These are phyloP conservation scores for Aspidiotus rigidus DNA, from an alignment of 2,888 invertebrate species.

Conservation along the genomic window DNA sequence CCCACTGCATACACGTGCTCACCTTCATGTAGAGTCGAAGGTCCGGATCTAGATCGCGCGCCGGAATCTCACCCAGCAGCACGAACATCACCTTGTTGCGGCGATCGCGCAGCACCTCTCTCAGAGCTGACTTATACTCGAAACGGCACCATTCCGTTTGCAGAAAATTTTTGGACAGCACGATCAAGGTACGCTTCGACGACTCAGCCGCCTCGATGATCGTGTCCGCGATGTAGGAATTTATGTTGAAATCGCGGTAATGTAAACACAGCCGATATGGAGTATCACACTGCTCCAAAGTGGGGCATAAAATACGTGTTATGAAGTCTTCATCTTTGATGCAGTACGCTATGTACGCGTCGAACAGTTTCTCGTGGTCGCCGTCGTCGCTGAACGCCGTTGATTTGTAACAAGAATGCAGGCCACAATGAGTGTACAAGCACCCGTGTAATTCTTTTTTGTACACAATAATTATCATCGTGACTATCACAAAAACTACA, in stretches of 20 bases:
- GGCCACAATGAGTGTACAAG: constrained; percentile 76
- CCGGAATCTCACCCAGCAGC: constrained; percentile 78
- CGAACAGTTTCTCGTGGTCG: constrained; percentile 64
- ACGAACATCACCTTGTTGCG: constrained; percentile 68
- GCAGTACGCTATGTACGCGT: constrained; percentile 92
- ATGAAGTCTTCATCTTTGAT: constrained; percentile 88
- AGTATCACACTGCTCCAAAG: constrained; percentile 72
- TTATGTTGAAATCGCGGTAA: constrained; percentile 82
- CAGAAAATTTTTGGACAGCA: constrained; percentile 84
- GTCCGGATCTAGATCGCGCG: constrained; percentile 81
- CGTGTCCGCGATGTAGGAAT: constrained; percentile 81
- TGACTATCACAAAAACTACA: constrained; percentile 47
- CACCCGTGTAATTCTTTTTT: constrained; percentile 72
- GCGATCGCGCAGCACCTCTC: constrained; percentile 79
- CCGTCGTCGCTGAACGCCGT: constrained; percentile 57
- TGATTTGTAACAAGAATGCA: constrained; percentile 75
- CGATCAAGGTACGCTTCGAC: constrained; percentile 78
- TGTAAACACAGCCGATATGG: constrained; percentile 76
- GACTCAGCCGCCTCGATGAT: constrained; percentile 86
- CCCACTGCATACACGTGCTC: constrained; percentile 86
- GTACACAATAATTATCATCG: constrained; percentile 52
- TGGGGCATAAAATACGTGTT: constrained; percentile 75
- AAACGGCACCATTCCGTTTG: constrained; percentile 92
- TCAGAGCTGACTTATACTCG: constrained; percentile 88
- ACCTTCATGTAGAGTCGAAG: constrained; percentile 80